Evolutionary conservation across 2,113 vertebrate species (phyloP).

Genomic region (Ibidorhyncha struthersii): DNA sequence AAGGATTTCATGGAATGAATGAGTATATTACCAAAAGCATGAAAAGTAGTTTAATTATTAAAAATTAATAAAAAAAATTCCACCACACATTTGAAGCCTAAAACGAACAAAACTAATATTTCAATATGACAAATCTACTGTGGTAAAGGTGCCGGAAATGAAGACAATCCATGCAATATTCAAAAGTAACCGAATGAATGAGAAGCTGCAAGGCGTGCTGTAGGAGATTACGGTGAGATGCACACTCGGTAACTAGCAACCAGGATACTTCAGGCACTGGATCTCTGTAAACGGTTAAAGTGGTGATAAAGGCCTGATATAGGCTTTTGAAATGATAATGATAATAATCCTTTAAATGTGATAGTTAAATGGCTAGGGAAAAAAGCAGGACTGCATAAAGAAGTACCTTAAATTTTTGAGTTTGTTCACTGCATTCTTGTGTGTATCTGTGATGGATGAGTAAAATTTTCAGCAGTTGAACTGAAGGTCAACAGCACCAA

Average conservation of each 20-base stretch:
- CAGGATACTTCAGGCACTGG: neutral
- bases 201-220: neutral
- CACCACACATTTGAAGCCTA: neutral
- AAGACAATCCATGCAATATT: neutral
- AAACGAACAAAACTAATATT: neutral
- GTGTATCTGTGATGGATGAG: neutral
- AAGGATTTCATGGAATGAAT: neutral
- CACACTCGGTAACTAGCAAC: neutral
- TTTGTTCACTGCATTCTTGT: neutral
- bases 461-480: neutral
- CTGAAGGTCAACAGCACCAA: neutral
- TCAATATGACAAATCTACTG: neutral
- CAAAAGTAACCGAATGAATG: rapidly evolving
- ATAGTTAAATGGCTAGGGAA: neutral
- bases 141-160: neutral
- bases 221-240: neutral
- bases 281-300: neutral
- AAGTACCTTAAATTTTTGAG: neutral
- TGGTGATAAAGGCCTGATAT: neutral
- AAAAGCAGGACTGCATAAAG: neutral
- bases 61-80: neutral
- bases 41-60: neutral
- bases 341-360: neutral
- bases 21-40: neutral
- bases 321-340: neutral